Conservation (phyloP, 2,888 invertebrate species). For the Agrotis exclamationis region DNA sequence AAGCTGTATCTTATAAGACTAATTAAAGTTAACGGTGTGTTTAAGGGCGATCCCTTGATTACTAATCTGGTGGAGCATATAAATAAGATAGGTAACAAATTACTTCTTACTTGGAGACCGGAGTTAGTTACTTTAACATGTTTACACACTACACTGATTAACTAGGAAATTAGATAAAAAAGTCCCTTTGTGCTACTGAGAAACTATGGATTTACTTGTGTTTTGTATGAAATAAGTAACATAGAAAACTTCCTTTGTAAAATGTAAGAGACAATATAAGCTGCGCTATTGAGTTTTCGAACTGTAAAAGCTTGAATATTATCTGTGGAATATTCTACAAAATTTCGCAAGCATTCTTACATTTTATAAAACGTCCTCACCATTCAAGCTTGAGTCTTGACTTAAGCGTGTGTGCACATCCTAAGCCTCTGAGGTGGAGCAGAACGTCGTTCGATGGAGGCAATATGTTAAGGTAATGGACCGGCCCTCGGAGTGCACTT, state of each 20-base stretch:
- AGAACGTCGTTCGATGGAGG: constrained; percentile 69
- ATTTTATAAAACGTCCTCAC: constrained; percentile 35
- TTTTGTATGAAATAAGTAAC: neutral
- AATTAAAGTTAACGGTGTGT: constrained; percentile 35
- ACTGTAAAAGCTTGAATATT: neutral
- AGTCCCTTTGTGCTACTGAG: neutral
- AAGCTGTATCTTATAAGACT: neutral
- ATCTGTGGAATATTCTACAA: neutral
- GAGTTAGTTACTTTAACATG: constrained; percentile 40
- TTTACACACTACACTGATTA: constrained; percentile 39
- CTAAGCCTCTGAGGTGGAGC: constrained; percentile 53
- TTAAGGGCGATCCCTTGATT: constrained; percentile 45
- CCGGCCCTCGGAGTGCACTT: constrained; percentile 77
- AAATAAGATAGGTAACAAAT: constrained; percentile 59
- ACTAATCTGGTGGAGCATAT: constrained; percentile 50
- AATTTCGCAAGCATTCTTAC: neutral
- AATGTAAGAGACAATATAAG: neutral
- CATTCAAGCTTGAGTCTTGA: constrained; percentile 44
- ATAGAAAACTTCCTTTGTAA: neutral
- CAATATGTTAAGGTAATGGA: constrained; percentile 83
- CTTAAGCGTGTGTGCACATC: constrained; percentile 53
- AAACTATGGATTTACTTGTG: neutral
- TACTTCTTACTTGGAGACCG: constrained; percentile 43
- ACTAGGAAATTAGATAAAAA: constrained; percentile 21
- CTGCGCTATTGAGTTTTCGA: neutral